Conservation (phyloP, 2,797 vertebrate species). For the Paedocypris micromegethes region DNA sequence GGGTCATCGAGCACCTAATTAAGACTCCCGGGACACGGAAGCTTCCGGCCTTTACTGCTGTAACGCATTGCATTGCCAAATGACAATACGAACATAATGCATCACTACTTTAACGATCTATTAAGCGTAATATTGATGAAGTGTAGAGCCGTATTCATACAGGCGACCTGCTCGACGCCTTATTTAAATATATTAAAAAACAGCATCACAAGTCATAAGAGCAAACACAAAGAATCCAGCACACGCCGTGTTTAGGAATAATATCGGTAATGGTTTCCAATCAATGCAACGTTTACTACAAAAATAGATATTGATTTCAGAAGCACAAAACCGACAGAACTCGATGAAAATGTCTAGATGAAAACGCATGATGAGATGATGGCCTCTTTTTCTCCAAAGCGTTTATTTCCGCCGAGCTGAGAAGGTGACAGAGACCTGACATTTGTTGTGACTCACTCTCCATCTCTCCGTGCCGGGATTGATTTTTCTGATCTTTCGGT, state of each 20-base stretch:
- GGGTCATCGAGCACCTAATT: slow-evolving; percentile 28
- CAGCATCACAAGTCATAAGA: slow-evolving; percentile 11
- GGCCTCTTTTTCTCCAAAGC: slow-evolving; percentile 8
- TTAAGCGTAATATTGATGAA: slow-evolving; percentile 32
- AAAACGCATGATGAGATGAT: slow-evolving; percentile 4
- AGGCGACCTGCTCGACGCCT: neutral
- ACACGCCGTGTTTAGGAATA: slow-evolving; percentile 6
- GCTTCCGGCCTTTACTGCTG: slow-evolving; percentile 13
- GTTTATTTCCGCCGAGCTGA: slow-evolving; percentile 34
- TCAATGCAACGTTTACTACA: neutral
- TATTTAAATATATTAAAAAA: slow-evolving; percentile 28
- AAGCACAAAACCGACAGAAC: neutral
- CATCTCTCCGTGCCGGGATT: slow-evolving; percentile 27
- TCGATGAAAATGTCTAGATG: slow-evolving; percentile 3
- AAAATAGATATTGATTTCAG: neutral
- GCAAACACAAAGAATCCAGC: slow-evolving; percentile 10
- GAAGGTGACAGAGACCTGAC: slow-evolving; percentile 37
- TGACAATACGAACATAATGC: slow-evolving; percentile 32
- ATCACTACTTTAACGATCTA: slow-evolving; percentile 21
- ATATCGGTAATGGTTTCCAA: neutral
- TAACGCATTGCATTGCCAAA: slow-evolving; percentile 33
- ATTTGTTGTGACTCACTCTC: slow-evolving; percentile 33
- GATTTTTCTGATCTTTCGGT: slow-evolving; percentile 45
- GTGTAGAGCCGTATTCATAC: slow-evolving; percentile 1
- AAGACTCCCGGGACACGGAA: slow-evolving; percentile 21